These are phyloP conservation scores for Eurois occulta DNA, from an alignment of 2,888 invertebrate genomes.

Conservation along the genomic window DNA sequence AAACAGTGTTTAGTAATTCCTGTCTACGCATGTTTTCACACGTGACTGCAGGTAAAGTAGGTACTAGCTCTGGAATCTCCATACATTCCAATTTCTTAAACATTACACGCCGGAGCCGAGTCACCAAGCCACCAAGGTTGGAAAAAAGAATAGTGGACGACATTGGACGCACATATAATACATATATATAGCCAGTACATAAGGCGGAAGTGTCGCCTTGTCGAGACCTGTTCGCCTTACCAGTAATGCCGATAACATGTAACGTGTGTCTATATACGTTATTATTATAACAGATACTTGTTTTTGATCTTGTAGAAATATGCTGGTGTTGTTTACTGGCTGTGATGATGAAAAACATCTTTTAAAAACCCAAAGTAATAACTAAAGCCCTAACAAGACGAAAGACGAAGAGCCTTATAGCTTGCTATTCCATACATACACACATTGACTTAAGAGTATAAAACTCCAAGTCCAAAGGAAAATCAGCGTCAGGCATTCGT, in stretches of 20 bases:
- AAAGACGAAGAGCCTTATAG: background rate
- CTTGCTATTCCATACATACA: background rate
- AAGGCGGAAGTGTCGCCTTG: slow-evolving; percentile 84
- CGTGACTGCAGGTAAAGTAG: background rate
- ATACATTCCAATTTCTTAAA: slow-evolving; percentile 50
- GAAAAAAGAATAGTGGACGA: slow-evolving; percentile 84
- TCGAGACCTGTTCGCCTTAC: slow-evolving; percentile 83
- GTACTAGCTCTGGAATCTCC: slow-evolving; percentile 31
- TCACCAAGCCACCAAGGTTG: slow-evolving; percentile 77
- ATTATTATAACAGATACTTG: slow-evolving; percentile 60
- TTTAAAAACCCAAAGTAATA: too few species aligned
- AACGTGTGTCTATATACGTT: slow-evolving; percentile 70
- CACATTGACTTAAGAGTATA: background rate
- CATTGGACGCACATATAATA: slow-evolving; percentile 83
- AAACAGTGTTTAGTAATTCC: background rate
- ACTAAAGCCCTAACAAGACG: background rate
- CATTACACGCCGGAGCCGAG: slow-evolving; percentile 35
- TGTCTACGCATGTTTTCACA: background rate
- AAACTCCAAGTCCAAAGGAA: background rate
- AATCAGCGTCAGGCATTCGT: background rate
- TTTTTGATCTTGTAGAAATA: slow-evolving; percentile 67
- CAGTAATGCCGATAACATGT: slow-evolving; percentile 76
- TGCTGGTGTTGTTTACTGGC: slow-evolving; percentile 30
- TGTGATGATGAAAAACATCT: slow-evolving; percentile 10
- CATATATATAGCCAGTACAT: slow-evolving; percentile 78